Conservation (phyloP, 1,140 invertebrate genomes). For the Artemia franciscana region DNA sequence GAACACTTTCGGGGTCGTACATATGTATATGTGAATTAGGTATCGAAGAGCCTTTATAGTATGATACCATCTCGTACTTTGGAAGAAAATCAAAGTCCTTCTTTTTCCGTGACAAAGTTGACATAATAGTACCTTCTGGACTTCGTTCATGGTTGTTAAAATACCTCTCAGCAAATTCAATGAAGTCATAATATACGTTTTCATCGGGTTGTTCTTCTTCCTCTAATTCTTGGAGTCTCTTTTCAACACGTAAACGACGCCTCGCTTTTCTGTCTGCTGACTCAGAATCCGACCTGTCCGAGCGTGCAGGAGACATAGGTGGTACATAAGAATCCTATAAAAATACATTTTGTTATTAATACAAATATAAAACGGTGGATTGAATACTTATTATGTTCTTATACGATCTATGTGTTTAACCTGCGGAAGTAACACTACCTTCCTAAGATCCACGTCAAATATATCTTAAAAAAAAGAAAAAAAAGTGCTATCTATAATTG, state of each 20-base stretch:
- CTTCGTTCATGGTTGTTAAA: slow-evolving; percentile 72
- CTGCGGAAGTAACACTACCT: no score
- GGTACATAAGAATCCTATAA: neutral
- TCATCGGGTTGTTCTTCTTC: slow-evolving; percentile 18
- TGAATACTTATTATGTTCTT: no score
- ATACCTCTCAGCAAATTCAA: slow-evolving; percentile 78
- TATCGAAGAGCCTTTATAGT: slow-evolving; percentile 62
- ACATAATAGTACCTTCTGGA: slow-evolving; percentile 62
- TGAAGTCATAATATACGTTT: slow-evolving; percentile 46
- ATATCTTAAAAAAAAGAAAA: no score
- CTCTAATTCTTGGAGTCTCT: slow-evolving; percentile 50
- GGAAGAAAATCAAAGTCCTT: slow-evolving; percentile 39
- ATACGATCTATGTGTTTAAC: no score
- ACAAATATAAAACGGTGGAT: no score
- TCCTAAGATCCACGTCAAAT: no score
- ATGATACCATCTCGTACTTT: slow-evolving; percentile 79
- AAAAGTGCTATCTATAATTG: no score
- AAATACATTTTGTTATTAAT: no score
- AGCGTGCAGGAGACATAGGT: neutral
- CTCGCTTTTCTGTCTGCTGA: slow-evolving; percentile 39
- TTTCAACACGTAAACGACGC: slow-evolving; percentile 55
- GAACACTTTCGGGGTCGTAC: slow-evolving; percentile 81
- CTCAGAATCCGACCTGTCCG: slow-evolving; percentile 13
- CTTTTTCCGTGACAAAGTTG: slow-evolving; percentile 43
- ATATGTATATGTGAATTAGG: slow-evolving; percentile 82